Base-by-base conservation (phyloP, 2,113 vertebrate species). In the Oxyura jamaicensis region DNA sequence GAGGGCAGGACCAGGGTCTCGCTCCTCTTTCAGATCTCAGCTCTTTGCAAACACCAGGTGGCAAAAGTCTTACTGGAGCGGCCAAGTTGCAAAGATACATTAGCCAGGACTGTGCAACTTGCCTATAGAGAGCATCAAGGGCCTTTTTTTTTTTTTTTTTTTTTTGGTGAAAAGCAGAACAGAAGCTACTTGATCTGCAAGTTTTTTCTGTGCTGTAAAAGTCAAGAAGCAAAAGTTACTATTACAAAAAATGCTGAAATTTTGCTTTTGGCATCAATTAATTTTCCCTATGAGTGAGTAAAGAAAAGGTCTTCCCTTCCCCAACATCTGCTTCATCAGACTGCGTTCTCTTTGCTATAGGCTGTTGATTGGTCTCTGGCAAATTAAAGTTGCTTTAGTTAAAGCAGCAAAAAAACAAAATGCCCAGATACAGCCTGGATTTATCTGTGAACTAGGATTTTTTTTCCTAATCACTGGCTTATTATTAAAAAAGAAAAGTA, bases 401-500 rank as follows among this genome's bases (percentile, higher is more conserved):
- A 83, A 87, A 93, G 83, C 71, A 95, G 36, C 56, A 95, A 83
- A 85, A 85, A 79, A 53, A 29, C 73, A 86, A 83, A 94, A 86
- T 73, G 80, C 13, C 10, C 42, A 89, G 62, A 63, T 8, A 3
- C 33, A 71, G 91, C 11, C 52, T 79, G 71, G 41, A 92, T 91
- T 91, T 95, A 76, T 92, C 69, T 80, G 68, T 53, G 86, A 41
- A 75, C 53, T 41, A 41, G 20, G 28, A 80, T 85, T 18, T 91
- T 56, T 68, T 68, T 88, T 93, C 52, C 72, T 95, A 62, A 75
- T 93, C 81, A 80, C 21, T 68, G 44, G 31, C 50, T 93, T 41
- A 5, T 75, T 96, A 94, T 88, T 92, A 97, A 95, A 65, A 55
- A 56, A 56, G 29, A 56, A 56, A 97, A 95, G 20, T 48, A 48